phyloP scores from a whole-genome alignment of 2,797 vertebrate species.

The Cynodonichthys magdalenae region DNA sequence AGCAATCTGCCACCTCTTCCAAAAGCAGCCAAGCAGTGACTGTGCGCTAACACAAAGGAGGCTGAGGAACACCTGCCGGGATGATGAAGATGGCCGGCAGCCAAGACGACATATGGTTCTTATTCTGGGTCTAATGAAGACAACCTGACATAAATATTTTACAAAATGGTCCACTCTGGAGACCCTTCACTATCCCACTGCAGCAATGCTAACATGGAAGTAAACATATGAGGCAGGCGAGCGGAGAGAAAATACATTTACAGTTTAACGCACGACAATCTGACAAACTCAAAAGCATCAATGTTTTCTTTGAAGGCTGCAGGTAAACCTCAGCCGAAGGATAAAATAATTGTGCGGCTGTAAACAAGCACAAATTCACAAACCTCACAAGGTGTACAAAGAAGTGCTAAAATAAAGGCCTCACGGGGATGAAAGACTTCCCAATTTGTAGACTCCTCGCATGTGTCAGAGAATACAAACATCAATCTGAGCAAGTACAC shows the following conservation, averaged over 20 bases:
- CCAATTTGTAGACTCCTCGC: slow-evolving; percentile 24
- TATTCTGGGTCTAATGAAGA: slow-evolving; percentile 75
- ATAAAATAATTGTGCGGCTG: slow-evolving; percentile 49
- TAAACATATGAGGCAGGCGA: slow-evolving; percentile 47
- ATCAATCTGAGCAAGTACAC: slow-evolving; percentile 26
- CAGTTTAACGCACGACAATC: slow-evolving; percentile 49
- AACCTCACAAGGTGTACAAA: slow-evolving; percentile 28
- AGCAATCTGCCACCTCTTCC: slow-evolving; percentile 59
- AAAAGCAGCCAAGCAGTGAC: slow-evolving; percentile 55
- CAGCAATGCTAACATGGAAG: slow-evolving; percentile 43
- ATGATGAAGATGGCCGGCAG: slow-evolving; percentile 70
- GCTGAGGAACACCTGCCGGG: slow-evolving; percentile 69
- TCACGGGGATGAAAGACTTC: slow-evolving; percentile 21
- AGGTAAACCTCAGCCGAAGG: slow-evolving; percentile 20
- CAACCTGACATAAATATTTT: slow-evolving; percentile 69
- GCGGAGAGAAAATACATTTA: slow-evolving; percentile 24
- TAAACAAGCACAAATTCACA: slow-evolving; percentile 55
- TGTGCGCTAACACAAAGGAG: slow-evolving; percentile 66
- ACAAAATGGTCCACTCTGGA: slow-evolving; percentile 63
- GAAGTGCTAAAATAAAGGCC: slow-evolving; percentile 38
- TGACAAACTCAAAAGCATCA: slow-evolving; percentile 36
- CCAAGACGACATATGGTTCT: slow-evolving; percentile 75
- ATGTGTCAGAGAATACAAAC: slow-evolving; percentile 43
- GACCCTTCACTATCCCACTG: slow-evolving; percentile 26
- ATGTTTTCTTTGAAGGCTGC: slow-evolving; percentile 56